Base-by-base conservation (phyloP, 2,797 vertebrate species). In the Pyrocephalus nanus region DNA sequence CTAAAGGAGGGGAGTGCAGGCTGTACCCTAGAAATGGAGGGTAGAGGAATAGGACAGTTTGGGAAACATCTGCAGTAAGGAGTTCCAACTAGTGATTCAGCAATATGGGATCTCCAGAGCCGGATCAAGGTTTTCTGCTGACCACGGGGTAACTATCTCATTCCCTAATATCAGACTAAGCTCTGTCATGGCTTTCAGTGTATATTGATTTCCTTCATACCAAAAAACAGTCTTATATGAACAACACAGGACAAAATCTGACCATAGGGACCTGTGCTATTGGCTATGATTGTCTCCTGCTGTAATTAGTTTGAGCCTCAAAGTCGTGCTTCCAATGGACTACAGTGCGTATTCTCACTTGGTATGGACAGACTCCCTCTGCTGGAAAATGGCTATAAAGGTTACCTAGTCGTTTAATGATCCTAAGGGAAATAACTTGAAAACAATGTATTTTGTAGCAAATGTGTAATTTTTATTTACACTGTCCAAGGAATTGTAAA, bases 311-410 rank as follows among this genome's bases (percentile, higher is more conserved):
- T 80, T 80, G 27, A 71, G 40, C n/a, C 40, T 80, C 42, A 20
- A 51, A 55, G 8, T 45, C 0, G 0, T 16, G 8, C 18, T 72
- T 75, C 42, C 23, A 22, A 26, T 5, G 1, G 8, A 14, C 36
- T 43, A 5, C 0, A 25, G 15, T 11, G 30, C 4, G 0, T 30
- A 16, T n/a, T 65, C 61, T 81, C 75, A 65, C 20, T 60, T 17
- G 1, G 1, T 43, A 32, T 53, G 3, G 3, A 53, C 70, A 57
- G 54, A 57, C 93, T 93, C 92, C 95, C 95, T 90, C 96, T 97
- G 60, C 85, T 90, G 95, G 93, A 83, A 87, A 93, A 62, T 7
- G 15, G 4, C 23, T 64, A 1, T 58, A 32, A 19, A 34, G 8
- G 25, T 62, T 54, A 29, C 16, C 54, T 32, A 38, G 30, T 6